Base-by-base conservation (phyloP, 2,797 vertebrate species). In the Chelmon rostratus region DNA sequence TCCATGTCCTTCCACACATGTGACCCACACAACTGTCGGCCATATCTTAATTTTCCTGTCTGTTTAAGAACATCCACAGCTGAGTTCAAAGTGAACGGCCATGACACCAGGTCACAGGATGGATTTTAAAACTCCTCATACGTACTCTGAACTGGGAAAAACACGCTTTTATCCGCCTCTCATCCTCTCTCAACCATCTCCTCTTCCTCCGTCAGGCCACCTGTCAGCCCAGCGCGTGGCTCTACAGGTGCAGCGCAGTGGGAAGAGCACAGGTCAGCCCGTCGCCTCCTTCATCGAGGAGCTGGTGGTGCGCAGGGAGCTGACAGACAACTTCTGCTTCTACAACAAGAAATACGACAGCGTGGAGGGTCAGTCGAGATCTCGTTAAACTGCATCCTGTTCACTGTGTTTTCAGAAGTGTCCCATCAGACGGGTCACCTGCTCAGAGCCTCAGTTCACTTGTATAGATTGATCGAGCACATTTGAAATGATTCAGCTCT, bases 261-360 rank as follows among this genome's bases (percentile, higher is more conserved):
- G 92, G 6, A 85, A 61, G 78, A 90, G 57, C 0, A 79, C 88
- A 23, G 88, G 90, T 21, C 89, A 94, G 18, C 95, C 96, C 0
- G 92, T 96, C 42, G 57, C 96, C 0, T 59, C 82, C 0, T 98
- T 96, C 0, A 91, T 96, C 2, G 97, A 98, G 87, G 97, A 97
- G 91, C 94, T 97, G 0, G 94, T 98, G 84, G 96, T 98, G 71
- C 96, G 97, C 35, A 73, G 96, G 71, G 97, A 98, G 89, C 95
- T 98, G 88, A 95, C 97, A 0, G 97, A 98, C 91, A 98, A 98
- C 92, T 98, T 97, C 84, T 98, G 97, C 91, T 98, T 94, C 92
- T 98, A 98, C 94, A 98, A 98, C 72, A 82, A 94, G 69, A 96
- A 96, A 73, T 98, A 98, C 0, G 97, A 98, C 94, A 93, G 91